Evolutionary conservation across 1,140 invertebrate species (phyloP).

Genomic region (Homarus americanus): DNA sequence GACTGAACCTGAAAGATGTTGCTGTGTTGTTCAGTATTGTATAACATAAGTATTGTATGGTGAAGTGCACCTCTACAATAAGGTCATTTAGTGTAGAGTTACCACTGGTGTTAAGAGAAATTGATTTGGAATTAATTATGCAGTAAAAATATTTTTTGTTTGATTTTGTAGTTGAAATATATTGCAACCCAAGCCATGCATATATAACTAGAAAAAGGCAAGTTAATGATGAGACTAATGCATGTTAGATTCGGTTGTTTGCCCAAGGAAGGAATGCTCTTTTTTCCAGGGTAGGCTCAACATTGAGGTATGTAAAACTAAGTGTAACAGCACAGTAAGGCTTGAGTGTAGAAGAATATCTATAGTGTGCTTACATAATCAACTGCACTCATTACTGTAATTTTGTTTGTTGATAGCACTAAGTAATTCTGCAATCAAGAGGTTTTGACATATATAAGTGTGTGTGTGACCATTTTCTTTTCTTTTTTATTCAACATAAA

Average conservation of each 20-base stretch:
- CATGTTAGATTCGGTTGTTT: constrained; percentile 34
- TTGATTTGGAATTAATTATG: not conserved
- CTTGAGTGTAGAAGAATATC: not conserved
- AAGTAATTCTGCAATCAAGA: not conserved
- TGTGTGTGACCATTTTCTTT: not conserved
- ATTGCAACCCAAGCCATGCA: constrained; percentile 38
- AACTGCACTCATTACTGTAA: not conserved
- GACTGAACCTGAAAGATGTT: no score
- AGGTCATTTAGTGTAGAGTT: not conserved
- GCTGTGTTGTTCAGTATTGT: no score
- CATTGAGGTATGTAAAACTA: not conserved
- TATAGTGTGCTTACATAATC: not conserved
- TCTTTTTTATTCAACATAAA: constrained; percentile 68
- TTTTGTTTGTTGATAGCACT: not conserved
- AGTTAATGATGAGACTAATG: not conserved
- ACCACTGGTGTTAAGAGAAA: not conserved
- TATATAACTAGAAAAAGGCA: not conserved
- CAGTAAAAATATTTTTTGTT: not conserved
- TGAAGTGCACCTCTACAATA: not conserved
- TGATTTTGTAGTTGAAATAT: not conserved
- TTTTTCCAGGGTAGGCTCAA: not conserved
- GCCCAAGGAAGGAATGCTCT: not conserved
- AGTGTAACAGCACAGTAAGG: not conserved
- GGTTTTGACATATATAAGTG: not conserved
- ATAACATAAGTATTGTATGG: no score